These are phyloP conservation scores for Onthophagus taurus DNA, from an alignment of 1,140 invertebrate genomes.

Conservation along the genomic window DNA sequence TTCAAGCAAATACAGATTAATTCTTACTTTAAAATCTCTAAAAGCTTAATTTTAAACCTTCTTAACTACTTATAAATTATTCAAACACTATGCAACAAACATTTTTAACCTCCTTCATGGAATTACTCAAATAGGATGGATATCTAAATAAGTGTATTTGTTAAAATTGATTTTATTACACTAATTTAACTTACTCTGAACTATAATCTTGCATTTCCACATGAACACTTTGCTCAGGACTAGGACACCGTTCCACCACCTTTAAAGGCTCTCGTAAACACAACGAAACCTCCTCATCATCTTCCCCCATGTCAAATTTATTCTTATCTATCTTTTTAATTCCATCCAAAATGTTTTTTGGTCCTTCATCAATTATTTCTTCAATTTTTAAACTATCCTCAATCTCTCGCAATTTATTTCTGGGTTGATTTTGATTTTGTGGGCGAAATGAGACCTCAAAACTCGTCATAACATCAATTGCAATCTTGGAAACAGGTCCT, in stretches of 20 bases:
- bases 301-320: not conserved
- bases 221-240: slow-evolving; percentile 49
- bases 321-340: not conserved
- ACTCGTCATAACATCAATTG: slow-evolving; percentile 61
- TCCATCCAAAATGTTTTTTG: not conserved
- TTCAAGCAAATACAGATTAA: no score
- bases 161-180: no score
- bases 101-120: no score
- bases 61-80: no score
- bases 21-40: no score
- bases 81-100: no score
- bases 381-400: no score
- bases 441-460: slow-evolving; percentile 53
- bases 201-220: slow-evolving; percentile 51
- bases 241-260: slow-evolving; percentile 43
- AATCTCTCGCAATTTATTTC: no score
- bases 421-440: slow-evolving; percentile 24
- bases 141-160: no score
- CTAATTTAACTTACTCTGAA: slow-evolving; percentile 36
- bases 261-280: slow-evolving; percentile 46
- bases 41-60: no score
- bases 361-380: not conserved
- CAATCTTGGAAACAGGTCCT: slow-evolving; percentile 48
- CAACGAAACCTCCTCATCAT: slow-evolving; percentile 43
- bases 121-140: no score